Conservation (phyloP, 2,888 invertebrate genomes). For the Drosophila flavopinicola region DNA sequence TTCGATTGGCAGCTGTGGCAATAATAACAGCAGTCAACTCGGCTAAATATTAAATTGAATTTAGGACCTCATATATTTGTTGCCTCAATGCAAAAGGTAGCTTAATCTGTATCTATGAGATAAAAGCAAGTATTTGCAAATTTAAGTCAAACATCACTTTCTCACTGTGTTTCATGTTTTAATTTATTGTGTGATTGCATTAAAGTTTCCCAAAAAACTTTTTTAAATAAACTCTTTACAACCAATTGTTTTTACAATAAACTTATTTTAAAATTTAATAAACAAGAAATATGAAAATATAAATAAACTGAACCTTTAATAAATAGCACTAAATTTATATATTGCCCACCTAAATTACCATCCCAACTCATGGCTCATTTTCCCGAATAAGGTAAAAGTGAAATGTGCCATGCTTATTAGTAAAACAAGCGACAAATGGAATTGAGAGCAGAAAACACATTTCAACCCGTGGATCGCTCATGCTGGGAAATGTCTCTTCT, state of each 20-base stretch:
- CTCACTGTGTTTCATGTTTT: too few species aligned
- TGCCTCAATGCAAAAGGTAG: not conserved
- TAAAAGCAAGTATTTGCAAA: too few species aligned
- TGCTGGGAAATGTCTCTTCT: slow-evolving; percentile 49
- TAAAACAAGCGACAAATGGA: slow-evolving; percentile 50
- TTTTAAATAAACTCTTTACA: too few species aligned
- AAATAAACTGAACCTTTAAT: not conserved
- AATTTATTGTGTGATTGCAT: too few species aligned
- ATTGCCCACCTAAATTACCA: not conserved
- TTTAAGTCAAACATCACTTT: too few species aligned
- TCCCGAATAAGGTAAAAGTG: slow-evolving; percentile 37
- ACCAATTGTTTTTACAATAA: too few species aligned
- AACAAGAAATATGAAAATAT: not conserved
- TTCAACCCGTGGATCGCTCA: slow-evolving; percentile 49
- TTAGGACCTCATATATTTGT: slow-evolving; percentile 10
- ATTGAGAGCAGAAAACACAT: slow-evolving; percentile 51
- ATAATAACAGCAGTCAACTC: slow-evolving; percentile 20
- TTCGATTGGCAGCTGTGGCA: slow-evolving; percentile 39
- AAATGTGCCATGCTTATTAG: slow-evolving; percentile 52
- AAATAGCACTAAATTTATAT: slow-evolving; percentile 1
- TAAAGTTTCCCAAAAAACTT: too few species aligned
- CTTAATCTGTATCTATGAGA: too few species aligned
- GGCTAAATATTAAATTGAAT: slow-evolving; percentile 40
- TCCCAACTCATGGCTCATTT: not conserved
- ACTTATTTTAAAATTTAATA: not conserved